Base-by-base conservation (phyloP, 30 jellyfish, hydroid and myxozoan species). In the Aurelia sp. region DNA sequence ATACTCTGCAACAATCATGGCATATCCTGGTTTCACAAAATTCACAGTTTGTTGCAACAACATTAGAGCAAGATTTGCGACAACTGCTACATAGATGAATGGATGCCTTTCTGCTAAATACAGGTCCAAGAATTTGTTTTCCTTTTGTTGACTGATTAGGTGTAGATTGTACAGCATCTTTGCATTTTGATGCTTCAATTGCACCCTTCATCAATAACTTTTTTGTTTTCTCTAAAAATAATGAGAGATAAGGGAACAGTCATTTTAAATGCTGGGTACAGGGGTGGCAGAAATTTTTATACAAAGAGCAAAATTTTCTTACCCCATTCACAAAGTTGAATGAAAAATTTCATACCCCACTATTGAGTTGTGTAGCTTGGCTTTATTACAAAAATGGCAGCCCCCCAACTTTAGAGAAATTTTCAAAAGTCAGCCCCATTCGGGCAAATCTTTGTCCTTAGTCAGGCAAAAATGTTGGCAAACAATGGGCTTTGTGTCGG, bases 51-150 rank as follows among this genome's bases (percentile, higher is more conserved):
- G 16, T 41, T 59, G 84, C 44, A 58, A 48, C 61, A 20, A 8
- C 50, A 16, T 19, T 27, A 4, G 35, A 1, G 19, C 52, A n/a
- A 16, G 74, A 7, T 13, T 38, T 30, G 22, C 76, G 68, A 78
- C 98, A 92, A 8, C 65, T 79, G 21, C 52, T 58, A 69, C 98
- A 92, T 55, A 47, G 60, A 60, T 73, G 57, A 19, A 18, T 53
- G 19, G 69, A 84, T 31, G 85, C 76, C 78, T 80, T 72, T 48
- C 62, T 93, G 71, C 92, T 81, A 60, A 79, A 92, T 17, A 84
- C 98, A 38, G 98, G 98, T n/a, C 98, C 98, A 81, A 92, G 81
- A 40, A 86, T 68, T 41, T 72, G 72, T 69, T 92, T 92, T 35
- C 98, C 98, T 31, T 67, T 72, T 11, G 63, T 18, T 35, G 83